Evolutionary conservation across 2,888 invertebrate species (phyloP).

Genomic region (Drosophila subquinaria): DNA sequence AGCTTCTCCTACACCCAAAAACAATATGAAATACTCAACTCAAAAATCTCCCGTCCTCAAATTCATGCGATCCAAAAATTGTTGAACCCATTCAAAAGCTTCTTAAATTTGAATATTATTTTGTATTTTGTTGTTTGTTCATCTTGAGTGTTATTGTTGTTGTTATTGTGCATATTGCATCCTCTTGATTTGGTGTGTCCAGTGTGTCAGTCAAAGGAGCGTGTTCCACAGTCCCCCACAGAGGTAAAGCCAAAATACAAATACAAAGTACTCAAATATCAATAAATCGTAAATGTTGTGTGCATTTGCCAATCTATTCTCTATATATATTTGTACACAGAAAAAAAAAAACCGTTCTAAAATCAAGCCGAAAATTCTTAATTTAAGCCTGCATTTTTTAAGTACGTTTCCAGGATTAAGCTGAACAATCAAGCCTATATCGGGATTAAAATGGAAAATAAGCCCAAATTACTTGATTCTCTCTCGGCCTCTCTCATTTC

Average conservation of each 20-base stretch:
- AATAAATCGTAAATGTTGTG: slow-evolving; percentile 78
- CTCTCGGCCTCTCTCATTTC: too few species aligned
- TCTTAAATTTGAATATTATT: slow-evolving; percentile 68
- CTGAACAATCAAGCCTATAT: too few species aligned
- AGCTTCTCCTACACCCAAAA: slow-evolving; percentile 5
- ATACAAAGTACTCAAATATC: slow-evolving; percentile 62
- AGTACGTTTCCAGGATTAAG: too few species aligned
- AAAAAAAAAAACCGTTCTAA: too few species aligned
- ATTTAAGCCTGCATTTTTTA: too few species aligned
- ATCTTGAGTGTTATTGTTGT: slow-evolving; percentile 55
- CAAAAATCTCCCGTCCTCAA: slow-evolving; percentile 6
- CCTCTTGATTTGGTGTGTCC: slow-evolving; percentile 75
- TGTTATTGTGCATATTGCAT: slow-evolving; percentile 67
- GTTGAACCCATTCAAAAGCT: slow-evolving; percentile 56
- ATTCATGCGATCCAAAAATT: slow-evolving; percentile 28
- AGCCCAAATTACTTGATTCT: too few species aligned
- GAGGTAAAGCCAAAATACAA: slow-evolving; percentile 67
- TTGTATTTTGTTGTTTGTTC: slow-evolving; percentile 64
- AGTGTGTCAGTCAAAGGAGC: slow-evolving; percentile 72
- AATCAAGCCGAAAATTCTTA: too few species aligned
- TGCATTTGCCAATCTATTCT: slow-evolving; percentile 51
- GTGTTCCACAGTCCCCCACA: slow-evolving; percentile 51
- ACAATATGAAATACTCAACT: not conserved
- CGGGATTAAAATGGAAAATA: too few species aligned
- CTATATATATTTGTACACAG: not conserved